Percentiles rank a stretch among this genome's conserved stretches.
Evolutionary conservation across 2,888 invertebrate genomes (phyloP).

Genomic region (Thyatira batis): DNA sequence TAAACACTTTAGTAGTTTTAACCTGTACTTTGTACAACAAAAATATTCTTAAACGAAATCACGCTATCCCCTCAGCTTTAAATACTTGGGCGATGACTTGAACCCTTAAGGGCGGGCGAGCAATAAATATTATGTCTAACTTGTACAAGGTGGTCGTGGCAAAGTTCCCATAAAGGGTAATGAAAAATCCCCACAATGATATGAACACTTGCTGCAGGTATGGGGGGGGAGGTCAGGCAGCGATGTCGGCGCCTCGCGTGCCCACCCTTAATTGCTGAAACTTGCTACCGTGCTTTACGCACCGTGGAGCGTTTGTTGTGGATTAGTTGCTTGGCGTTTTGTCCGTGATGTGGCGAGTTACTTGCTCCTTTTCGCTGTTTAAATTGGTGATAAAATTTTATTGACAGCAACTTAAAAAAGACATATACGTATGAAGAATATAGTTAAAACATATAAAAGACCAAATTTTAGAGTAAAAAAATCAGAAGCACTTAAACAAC

Average conservation of each 20-base stretch:
- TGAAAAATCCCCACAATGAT: slow-evolving; percentile 44
- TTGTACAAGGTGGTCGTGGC: not conserved
- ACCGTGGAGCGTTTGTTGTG: slow-evolving; percentile 19
- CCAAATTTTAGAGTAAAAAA: no score
- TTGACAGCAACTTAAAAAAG: no score
- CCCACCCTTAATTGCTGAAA: slow-evolving; percentile 25
- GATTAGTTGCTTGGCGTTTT: no score
- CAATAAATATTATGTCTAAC: slow-evolving; percentile 4
- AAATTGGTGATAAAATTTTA: no score
- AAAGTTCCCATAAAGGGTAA: slow-evolving; percentile 48
- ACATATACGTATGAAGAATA: no score
- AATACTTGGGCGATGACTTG: not conserved
- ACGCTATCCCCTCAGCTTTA: no score
- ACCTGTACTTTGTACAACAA: no score
- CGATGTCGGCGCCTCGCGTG: slow-evolving; percentile 61
- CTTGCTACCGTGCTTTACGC: slow-evolving; percentile 43
- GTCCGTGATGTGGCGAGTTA: not conserved
- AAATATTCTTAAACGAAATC: no score
- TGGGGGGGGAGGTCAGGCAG: slow-evolving; percentile 43
- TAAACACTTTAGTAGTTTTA: no score
- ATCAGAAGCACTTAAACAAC: no score
- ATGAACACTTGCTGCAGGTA: slow-evolving; percentile 45
- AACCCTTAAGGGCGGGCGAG: not conserved
- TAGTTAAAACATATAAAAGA: no score
- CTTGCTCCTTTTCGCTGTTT: no score